Evolutionary conservation across 2,797 vertebrate species (phyloP).

Genomic region (Cynodonichthys magdalenae): DNA sequence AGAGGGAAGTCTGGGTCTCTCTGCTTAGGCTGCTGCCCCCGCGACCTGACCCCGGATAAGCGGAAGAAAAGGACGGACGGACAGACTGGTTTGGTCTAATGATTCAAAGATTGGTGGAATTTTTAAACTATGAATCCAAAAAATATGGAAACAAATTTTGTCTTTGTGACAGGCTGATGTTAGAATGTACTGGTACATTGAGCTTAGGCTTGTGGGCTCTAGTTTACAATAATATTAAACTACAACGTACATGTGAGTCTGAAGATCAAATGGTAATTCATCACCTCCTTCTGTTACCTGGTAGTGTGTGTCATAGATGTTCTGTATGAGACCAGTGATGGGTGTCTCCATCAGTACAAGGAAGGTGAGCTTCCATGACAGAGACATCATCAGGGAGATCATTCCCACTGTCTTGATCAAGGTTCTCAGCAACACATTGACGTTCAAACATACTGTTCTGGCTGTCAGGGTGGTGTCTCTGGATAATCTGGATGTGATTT

Average conservation of each 20-base stretch:
- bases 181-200: too few relatives aligned
- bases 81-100: too few relatives aligned
- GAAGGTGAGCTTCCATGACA: constrained; percentile 83
- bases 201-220: not conserved
- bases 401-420: constrained; percentile 78
- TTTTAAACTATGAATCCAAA: too few relatives aligned
- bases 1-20: too few relatives aligned
- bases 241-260: not conserved
- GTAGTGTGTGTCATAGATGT: constrained; percentile 74
- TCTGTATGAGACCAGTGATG: constrained; percentile 79
- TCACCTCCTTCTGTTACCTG: constrained; percentile 71
- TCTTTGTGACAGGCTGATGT: too few relatives aligned
- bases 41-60: too few relatives aligned
- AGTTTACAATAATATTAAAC: not conserved
- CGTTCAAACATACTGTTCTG: constrained; percentile 73
- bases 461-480: constrained; percentile 80
- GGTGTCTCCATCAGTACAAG: constrained; percentile 80
- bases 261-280: too few relatives aligned
- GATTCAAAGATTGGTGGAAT: too few relatives aligned
- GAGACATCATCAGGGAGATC: constrained; percentile 81
- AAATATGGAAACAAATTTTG: too few relatives aligned
- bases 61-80: too few relatives aligned
- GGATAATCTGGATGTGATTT: constrained; percentile 83
- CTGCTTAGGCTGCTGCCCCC: too few relatives aligned
- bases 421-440: constrained; percentile 85